phyloP scores from a whole-genome alignment of 53 echinoderm and acorn worm species.

The Luidia sarsii region DNA sequence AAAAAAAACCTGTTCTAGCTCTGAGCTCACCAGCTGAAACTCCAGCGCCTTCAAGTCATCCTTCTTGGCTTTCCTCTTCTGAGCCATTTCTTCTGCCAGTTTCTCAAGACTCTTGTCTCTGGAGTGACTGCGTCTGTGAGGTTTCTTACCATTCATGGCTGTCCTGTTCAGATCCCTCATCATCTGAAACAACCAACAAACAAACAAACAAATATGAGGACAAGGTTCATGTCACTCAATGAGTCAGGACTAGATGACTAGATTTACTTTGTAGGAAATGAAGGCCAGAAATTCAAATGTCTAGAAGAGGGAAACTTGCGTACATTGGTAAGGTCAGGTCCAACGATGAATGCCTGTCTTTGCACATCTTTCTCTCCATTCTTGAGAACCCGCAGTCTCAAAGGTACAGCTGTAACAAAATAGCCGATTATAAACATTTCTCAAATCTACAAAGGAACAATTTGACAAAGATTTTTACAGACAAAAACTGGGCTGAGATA shows the following conservation, averaged over 20 bases:
- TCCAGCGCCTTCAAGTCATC: conserved; percentile 77
- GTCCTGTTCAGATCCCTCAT: conserved; percentile 85
- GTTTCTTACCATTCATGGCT: conserved; percentile 75
- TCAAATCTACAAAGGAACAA: no score
- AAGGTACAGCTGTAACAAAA: conserved; percentile 66
- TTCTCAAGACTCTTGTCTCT: conserved; percentile 51
- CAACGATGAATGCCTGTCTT: conserved; percentile 72
- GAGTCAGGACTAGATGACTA: no score
- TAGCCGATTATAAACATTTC: no score
- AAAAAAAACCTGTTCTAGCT: no score
- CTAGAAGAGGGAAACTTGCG: no score
- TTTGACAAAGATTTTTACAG: no score
- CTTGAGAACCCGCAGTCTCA: conserved; percentile 85
- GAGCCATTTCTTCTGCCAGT: conserved; percentile 57
- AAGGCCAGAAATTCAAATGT: background rate
- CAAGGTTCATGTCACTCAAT: no score
- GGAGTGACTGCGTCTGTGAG: conserved; percentile 74
- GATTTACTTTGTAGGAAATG: background rate
- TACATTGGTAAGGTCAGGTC: conserved; percentile 97
- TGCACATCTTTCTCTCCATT: conserved; percentile 89
- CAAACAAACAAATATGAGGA: no score
- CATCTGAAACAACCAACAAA: no score
- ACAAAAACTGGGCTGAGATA: no score
- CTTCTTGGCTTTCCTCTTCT: conserved; percentile 70
- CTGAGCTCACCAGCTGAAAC: conserved; percentile 82